Evolutionary conservation across 2,888 invertebrate species (phyloP).

Genomic region (Ommatoiulus sabulosus): DNA sequence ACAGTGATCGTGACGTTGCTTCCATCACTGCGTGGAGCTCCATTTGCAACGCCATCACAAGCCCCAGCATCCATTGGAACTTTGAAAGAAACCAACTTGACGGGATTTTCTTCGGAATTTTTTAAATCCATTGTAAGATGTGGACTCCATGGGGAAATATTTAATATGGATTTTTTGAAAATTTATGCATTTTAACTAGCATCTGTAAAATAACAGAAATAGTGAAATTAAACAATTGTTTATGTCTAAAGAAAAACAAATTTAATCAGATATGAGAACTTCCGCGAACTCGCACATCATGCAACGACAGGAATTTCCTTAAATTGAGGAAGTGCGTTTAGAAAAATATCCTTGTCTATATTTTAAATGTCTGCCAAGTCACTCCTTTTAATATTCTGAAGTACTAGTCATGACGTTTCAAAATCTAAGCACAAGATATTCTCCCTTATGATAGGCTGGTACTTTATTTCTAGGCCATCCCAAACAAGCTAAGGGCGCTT

Average conservation of each 20-base stretch:
- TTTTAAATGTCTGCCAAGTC: too few relatives aligned
- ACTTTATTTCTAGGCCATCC: too few relatives aligned
- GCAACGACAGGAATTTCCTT: not conserved
- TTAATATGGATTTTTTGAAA: not conserved
- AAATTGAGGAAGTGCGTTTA: not conserved
- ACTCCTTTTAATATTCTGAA: too few relatives aligned
- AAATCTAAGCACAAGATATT: too few relatives aligned
- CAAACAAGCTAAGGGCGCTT: too few relatives aligned
- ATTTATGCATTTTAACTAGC: not conserved
- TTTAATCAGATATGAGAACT: not conserved
- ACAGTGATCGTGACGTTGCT: constrained; percentile 14
- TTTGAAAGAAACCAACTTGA: constrained; percentile 53
- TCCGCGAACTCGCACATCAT: not conserved
- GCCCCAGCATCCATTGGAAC: constrained; percentile 41
- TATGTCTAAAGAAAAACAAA: not conserved
- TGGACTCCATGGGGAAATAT: constrained; percentile 2
- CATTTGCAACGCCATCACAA: not conserved
- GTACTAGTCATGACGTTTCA: too few relatives aligned
- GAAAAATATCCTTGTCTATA: not conserved
- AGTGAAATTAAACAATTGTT: not conserved
- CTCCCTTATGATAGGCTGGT: too few relatives aligned
- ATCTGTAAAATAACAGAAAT: constrained; percentile 17
- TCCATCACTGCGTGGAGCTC: not conserved
- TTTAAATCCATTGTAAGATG: constrained; percentile 51
- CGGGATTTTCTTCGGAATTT: constrained; percentile 47